A percentile compares a stretch with the other conserved stretches of the same genome.
These are phyloP conservation scores for Hipparchia sbordonii DNA, from an alignment of 2,888 invertebrate species.

Conservation along the genomic window DNA sequence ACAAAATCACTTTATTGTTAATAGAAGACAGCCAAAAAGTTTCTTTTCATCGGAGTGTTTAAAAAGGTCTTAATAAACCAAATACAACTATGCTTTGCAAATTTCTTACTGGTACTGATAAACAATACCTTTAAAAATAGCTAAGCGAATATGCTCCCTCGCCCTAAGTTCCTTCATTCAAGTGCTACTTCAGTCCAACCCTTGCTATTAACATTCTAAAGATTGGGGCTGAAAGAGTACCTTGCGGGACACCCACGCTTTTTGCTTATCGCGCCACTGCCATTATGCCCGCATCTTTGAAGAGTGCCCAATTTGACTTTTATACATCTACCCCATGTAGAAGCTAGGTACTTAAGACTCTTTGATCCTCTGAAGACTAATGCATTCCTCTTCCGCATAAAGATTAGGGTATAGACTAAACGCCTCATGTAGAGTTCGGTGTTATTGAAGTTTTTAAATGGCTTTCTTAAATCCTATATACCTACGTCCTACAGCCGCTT, in stretches of 20 bases:
- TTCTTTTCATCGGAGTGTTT: no score
- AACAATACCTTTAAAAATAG: neutral
- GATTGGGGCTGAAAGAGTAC: conserved; percentile 30
- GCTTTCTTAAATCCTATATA: neutral
- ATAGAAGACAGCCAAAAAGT: no score
- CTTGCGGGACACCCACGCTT: conserved; percentile 31
- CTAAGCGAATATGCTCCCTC: conserved; percentile 7
- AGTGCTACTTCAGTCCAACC: conserved; percentile 30
- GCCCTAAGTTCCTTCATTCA: conserved; percentile 17
- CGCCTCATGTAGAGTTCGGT: neutral
- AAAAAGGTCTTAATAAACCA: no score
- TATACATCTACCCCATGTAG: neutral
- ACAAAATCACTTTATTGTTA: no score
- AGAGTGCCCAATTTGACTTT: conserved; percentile 19
- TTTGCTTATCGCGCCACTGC: conserved; percentile 20
- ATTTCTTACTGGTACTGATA: neutral
- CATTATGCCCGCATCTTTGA: conserved; percentile 10
- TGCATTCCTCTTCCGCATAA: neutral
- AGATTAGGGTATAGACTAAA: neutral
- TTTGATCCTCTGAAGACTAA: conserved; percentile 5
- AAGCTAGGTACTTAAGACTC: conserved; percentile 1
- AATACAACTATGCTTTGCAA: neutral
- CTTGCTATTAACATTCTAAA: conserved; percentile 23
- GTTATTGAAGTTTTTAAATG: neutral
- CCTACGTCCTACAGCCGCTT: no score